Conservation (phyloP, 2,888 invertebrate species). For the Eilema caniola region DNA sequence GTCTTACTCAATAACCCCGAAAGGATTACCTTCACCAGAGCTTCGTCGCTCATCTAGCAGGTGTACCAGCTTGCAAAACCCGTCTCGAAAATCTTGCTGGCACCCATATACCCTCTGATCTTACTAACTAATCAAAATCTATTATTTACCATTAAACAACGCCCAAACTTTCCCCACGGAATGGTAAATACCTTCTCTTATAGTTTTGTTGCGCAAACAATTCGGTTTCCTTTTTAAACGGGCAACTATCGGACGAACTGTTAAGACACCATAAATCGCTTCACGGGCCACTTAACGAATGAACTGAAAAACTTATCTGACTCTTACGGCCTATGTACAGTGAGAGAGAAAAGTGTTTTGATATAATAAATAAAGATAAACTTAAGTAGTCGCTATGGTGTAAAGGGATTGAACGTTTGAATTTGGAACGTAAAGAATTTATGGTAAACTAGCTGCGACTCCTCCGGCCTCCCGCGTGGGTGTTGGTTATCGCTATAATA, state of each 20-base stretch:
- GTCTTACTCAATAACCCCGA: too few relatives aligned
- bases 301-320: conserved; percentile 84
- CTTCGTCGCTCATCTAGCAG: too few relatives aligned
- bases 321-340: conserved; percentile 56
- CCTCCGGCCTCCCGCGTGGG: not conserved
- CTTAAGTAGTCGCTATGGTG: not conserved
- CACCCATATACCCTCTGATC: too few relatives aligned
- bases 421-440: not conserved
- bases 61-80: too few relatives aligned
- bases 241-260: conserved; percentile 68
- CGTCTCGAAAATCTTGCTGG: too few relatives aligned
- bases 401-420: not conserved
- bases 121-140: not conserved
- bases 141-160: not conserved
- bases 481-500: not conserved
- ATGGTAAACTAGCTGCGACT: too few relatives aligned
- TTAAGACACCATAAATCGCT: conserved; percentile 76
- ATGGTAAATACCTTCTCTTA: not conserved
- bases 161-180: not conserved
- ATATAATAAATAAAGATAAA: not conserved
- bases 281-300: conserved; percentile 83
- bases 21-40: too few relatives aligned
- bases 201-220: conserved; percentile 40
- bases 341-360: conserved; percentile 36
- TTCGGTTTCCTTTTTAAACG: conserved; percentile 59